Evolutionary conservation across 2,888 invertebrate genomes (phyloP), one percentile per base, ranked within the genome.

Genomic region (Tachystola acroxantha): DNA sequence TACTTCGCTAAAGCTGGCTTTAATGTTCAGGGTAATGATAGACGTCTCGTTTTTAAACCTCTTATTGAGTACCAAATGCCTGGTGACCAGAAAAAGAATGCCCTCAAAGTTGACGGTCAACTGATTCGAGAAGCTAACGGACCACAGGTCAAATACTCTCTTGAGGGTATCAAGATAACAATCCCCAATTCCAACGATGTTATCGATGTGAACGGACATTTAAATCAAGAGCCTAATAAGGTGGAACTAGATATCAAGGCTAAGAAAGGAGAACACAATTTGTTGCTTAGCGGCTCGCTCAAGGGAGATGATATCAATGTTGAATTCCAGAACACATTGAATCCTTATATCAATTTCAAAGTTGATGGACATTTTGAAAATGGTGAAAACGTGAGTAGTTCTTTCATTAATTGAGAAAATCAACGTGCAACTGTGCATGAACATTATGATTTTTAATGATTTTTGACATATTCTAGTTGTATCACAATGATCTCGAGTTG

Each of bases 1-100:
- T 92, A 91, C 44, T 89, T 81, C 29, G 91, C 87, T 2, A 91
- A 91, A 57, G 65, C 90, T 12, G 95, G 95, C 0, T 88, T 93
- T 24, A 77, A 73, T 1, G 87, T 91, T 10, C 80, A 88, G 24
- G 91, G 91, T 4, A 85, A 86, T 37, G 89, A 80, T 0, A 70
- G 66, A 30, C 85, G 85, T 35, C 64, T 69, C 14, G 76, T 89
- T 7, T 94, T 91, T 65, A 91, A 88, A 43, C 95, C 95, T 0
- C 57, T 94, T 0, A 74, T 94, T 16, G 91, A 92, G 52, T 92
- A 91, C 64, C 88, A 88, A 49, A 58, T 90, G 5, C 92, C 92
- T 0, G 88, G 87, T 20, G 64, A 64, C 5, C 52, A 68, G 10
- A 88, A 87, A 24, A 79, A 57, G 10, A 85, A 88, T 40, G 64